Conservation (phyloP, 2,113 vertebrate species). For the Ptilonorhynchus violaceus region DNA sequence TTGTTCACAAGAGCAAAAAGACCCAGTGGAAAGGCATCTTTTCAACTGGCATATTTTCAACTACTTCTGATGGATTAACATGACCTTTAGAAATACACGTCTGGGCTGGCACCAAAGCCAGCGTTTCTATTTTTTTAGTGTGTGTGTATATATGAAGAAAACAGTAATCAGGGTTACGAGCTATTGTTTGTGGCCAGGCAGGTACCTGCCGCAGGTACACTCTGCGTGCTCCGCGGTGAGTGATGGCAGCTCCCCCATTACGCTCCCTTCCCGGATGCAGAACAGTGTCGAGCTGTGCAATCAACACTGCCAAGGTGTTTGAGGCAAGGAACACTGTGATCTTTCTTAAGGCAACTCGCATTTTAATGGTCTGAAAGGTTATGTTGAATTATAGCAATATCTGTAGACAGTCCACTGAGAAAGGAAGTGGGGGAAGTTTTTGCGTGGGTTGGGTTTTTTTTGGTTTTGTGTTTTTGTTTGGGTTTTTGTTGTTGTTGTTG, state of each 20-base stretch:
- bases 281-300: neutral
- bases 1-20: constrained; percentile 44
- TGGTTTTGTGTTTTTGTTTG: no score
- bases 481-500: neutral
- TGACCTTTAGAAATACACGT: constrained; percentile 25
- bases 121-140: neutral
- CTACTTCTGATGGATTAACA: constrained; percentile 23
- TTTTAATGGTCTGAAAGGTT: neutral
- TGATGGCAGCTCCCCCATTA: neutral
- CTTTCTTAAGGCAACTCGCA: neutral
- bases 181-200: neutral
- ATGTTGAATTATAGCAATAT: neutral
- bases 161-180: neutral
- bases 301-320: neutral
- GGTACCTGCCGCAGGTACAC: neutral
- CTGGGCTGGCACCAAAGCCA: neutral
- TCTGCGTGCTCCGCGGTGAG: neutral
- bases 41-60: constrained; percentile 23
- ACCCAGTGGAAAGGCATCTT: neutral
- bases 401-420: neutral
- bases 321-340: neutral
- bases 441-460: neutral
- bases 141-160: neutral
- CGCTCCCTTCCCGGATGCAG: neutral
- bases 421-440: neutral